Percentiles rank a stretch among this genome's conserved stretches.
Conservation (phyloP, 2,113 vertebrate genomes). For the Mobula birostris region DNA sequence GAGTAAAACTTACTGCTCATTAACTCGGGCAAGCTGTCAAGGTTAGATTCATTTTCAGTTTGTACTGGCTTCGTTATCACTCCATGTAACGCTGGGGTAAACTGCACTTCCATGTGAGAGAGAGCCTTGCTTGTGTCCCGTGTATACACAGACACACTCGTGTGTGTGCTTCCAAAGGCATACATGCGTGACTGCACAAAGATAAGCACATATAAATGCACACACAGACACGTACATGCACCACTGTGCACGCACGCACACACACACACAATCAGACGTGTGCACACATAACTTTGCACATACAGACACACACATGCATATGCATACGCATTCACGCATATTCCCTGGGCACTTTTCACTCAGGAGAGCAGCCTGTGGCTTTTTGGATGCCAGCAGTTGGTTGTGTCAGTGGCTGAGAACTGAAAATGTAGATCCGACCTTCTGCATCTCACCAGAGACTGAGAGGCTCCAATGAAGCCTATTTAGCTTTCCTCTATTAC, state of each 20-base stretch:
- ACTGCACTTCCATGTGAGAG: not conserved
- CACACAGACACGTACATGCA: no score
- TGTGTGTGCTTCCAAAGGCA: no score
- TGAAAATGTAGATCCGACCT: not conserved
- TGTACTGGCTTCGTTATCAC: not conserved
- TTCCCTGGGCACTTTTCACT: not conserved
- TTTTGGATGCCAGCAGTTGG: not conserved
- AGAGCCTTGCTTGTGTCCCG: not conserved
- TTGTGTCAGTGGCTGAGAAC: not conserved
- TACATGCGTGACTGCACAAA: no score
- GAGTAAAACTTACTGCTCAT: not conserved
- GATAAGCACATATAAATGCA: no score
- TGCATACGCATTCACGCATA: no score
- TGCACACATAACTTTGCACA: no score
- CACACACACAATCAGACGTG: no score
- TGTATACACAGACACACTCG: no score
- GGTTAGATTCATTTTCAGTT: not conserved
- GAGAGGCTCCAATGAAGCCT: not conserved
- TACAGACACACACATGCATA: no score
- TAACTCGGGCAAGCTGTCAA: not conserved
- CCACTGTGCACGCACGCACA: no score
- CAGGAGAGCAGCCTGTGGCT: not conserved
- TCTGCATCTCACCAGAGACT: not conserved
- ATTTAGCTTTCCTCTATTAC: not conserved
- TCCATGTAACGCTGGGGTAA: not conserved